Evolutionary conservation across 2,797 vertebrate species (phyloP).

Genomic region (Astyanax mexicanus): DNA sequence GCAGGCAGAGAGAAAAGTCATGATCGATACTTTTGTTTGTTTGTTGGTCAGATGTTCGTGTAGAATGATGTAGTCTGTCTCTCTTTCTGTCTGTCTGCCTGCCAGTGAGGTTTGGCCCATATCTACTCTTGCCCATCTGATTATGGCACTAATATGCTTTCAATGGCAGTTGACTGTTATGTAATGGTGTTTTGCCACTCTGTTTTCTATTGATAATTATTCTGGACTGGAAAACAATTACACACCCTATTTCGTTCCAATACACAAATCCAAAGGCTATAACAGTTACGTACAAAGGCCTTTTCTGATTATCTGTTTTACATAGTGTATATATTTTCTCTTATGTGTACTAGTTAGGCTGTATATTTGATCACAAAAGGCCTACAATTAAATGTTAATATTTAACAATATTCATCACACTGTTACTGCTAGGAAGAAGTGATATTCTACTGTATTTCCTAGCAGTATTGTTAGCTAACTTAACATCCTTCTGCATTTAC

Average conservation of each 20-base stretch:
- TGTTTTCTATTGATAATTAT: background rate
- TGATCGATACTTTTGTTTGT: background rate
- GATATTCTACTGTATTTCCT: too few relatives aligned
- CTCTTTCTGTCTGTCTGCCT: background rate
- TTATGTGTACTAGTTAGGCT: too few relatives aligned
- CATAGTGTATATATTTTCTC: background rate
- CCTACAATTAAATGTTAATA: too few relatives aligned
- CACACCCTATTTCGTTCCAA: background rate
- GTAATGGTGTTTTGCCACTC: background rate
- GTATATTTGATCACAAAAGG: too few relatives aligned
- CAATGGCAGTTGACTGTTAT: background rate
- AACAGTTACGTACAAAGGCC: too few relatives aligned
- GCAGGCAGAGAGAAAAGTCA: conserved; percentile 28
- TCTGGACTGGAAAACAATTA: background rate
- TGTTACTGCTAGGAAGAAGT: too few relatives aligned
- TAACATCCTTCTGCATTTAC: too few relatives aligned
- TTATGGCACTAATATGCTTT: conserved; percentile 23
- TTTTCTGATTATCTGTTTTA: background rate
- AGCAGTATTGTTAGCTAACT: too few relatives aligned
- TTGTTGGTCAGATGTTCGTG: background rate
- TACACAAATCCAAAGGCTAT: background rate
- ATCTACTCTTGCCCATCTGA: background rate
- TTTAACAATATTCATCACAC: too few relatives aligned
- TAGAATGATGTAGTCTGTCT: background rate
- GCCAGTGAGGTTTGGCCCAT: conserved; percentile 9